A percentile compares a stretch with the other conserved stretches of the same genome.
These are phyloP conservation scores for Poeciliopsis retropinna DNA, from an alignment of 2,113 vertebrate species.

Conservation along the genomic window DNA sequence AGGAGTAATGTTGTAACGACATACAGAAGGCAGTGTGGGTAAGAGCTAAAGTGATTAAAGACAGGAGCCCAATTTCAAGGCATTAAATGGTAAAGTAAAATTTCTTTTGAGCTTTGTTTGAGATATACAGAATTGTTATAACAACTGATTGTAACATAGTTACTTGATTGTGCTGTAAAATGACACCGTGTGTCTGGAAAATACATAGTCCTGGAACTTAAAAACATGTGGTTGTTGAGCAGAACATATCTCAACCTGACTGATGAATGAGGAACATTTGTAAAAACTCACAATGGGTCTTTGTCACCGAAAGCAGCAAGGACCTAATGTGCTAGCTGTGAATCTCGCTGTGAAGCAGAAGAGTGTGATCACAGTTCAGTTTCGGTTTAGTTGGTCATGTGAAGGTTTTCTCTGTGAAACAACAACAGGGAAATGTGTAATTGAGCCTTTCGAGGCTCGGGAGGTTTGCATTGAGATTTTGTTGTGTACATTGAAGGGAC, in stretches of 20 bases:
- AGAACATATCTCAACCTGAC: not conserved
- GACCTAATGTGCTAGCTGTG: not conserved
- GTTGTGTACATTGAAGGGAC: not conserved
- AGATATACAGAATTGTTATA: too few species aligned
- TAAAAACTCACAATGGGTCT: not conserved
- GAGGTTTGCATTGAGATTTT: not conserved
- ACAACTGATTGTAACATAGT: too few species aligned
- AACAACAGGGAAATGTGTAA: not conserved
- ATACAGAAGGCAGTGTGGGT: too few species aligned
- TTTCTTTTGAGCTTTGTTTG: too few species aligned
- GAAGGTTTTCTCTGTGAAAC: not conserved
- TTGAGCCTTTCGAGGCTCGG: not conserved
- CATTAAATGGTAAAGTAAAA: too few species aligned
- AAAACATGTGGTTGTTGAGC: not conserved
- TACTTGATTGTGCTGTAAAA: too few species aligned
- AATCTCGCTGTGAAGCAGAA: not conserved
- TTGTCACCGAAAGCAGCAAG: not conserved
- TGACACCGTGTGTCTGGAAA: too few species aligned
- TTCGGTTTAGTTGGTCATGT: not conserved
- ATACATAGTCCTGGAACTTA: too few species aligned
- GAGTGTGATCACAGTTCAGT: slow-evolving; percentile 10
- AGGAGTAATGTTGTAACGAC: too few species aligned
- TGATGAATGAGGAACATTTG: not conserved
- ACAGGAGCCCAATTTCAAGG: too few species aligned
- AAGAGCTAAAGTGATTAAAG: too few species aligned